Evolutionary conservation across 2,113 vertebrate genomes (phyloP), one percentile per base, ranked within the genome.

Genomic region (Pipa parva): DNA sequence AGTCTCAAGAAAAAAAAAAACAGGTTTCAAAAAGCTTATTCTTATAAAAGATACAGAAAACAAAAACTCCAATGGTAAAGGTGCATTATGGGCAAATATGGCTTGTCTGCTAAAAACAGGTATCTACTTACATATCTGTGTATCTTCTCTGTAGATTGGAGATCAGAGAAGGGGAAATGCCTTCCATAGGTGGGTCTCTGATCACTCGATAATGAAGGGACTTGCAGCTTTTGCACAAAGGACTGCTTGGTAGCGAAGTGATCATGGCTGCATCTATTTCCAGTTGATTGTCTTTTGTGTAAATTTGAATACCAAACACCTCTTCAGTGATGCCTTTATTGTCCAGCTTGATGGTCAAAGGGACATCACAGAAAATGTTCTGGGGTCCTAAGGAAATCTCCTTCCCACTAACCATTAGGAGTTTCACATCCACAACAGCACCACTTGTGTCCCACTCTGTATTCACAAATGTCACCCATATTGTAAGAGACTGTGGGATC

Each of bases 391-490:
- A 72, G 0, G 96, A 96, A 45, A 97, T 82, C 75, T 95, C 95
- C 64, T 90, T 87, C 9, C 96, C 95, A 0, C 78, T 86, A 61
- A 93, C 52, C 0, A 92, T 92, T 77, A 99, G 82, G 4, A 99
- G 78, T 79, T 93, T 85, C 75, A 97, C 90, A 75, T 99, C 92
- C 73, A 95, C 93, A 72, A 98, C 92, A 0, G 95, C 93, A 42
- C 86, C 88, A 0, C 87, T 93, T 1, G 92, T 91, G 2, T 89
- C 92, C 82, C 93, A 93, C 59, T 98, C 97, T 0, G 85, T 84
- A 62, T 91, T 95, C 37, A 94, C 91, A 56, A 92, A 99, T 1
- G 97, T 99, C 65, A 99, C 94, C 97, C 97, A 99, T 73, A 97
- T 73, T 0, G 93, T 95, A 72, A 99, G 84, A 20, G 93, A 93